Conservation (phyloP, 2,113 vertebrate species). For the Cervus canadensis region DNA sequence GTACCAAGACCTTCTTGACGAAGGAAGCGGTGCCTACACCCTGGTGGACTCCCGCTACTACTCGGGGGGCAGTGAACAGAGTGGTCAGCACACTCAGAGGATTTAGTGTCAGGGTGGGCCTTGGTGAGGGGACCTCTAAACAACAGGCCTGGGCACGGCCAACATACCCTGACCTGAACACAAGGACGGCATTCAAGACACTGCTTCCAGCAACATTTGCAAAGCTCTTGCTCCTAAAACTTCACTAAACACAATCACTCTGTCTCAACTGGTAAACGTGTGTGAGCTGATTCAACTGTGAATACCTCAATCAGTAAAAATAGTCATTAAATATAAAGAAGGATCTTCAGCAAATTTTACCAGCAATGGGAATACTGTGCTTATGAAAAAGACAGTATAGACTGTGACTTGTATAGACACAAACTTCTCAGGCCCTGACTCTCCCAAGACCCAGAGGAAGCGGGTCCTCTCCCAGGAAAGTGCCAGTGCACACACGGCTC, state of each 20-base stretch:
- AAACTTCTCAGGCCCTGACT: background rate
- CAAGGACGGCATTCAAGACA: background rate
- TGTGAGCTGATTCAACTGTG: no score
- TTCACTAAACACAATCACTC: background rate
- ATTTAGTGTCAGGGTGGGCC: background rate
- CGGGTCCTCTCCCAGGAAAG: no score
- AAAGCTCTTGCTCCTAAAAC: background rate
- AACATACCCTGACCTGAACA: background rate
- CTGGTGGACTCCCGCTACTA: accelerated
- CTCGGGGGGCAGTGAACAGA: accelerated
- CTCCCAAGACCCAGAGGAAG: background rate
- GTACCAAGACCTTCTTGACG: accelerated
- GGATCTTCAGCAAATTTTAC: accelerated
- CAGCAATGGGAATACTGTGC: background rate
- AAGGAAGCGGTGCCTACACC: accelerated
- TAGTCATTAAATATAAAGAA: accelerated
- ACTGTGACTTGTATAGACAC: background rate
- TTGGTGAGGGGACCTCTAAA: accelerated
- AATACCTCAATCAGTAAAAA: background rate
- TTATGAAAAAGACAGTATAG: accelerated
- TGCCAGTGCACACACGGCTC: background rate
- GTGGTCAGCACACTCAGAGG: accelerated
- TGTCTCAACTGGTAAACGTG: accelerated
- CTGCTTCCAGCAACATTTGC: accelerated
- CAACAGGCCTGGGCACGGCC: accelerated